Base-by-base conservation (phyloP, 1,140 invertebrate species). In the Asbolus verrucosus region DNA sequence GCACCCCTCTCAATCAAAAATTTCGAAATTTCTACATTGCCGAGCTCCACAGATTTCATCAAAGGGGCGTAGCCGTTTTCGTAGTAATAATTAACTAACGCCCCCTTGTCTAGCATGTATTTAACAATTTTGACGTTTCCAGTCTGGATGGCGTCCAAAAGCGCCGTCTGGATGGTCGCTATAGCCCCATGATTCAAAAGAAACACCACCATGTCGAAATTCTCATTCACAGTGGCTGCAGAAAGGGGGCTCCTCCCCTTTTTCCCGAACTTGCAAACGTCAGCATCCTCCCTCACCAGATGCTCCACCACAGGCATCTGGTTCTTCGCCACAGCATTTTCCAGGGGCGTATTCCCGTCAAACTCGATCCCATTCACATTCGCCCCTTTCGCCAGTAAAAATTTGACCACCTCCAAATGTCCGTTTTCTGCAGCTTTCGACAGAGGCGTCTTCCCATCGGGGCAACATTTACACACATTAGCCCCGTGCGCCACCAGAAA, bases 21-120 rank as follows among this genome's bases (percentile, higher is more conserved):
- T 54, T 68, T 39, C n/a, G 59, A 2, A 13, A 59, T 19, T 19
- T 60, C 31, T 11, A 67, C 6, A 46, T 18, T 3, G n/a, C 43
- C 43, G 2, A 19, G 1, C 27, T 43, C 15, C 0, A 27, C 5
- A 9, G 63, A 30, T 5, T 27, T n/a, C 1, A 13, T 6, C n/a
- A 66, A 46, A 24, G 63, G 63, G 21, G 36, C 46, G 15, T 6
- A 15, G 11, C 39, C 15, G 13, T 27, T 46, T 21, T 24, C 6
- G 19, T 43, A 43, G 21, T 24, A 46, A 15, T 14, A 8, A 46
- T 66, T 41, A 3, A 46, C 19, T 3, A 19, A 18, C 3, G 15
- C 15, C 4, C 38, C 38, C 16, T 66, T 66, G 3, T 11, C 43
- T 14, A 14, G 15, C 43, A 46, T 24, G 1, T 46, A 8, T 16